Base-by-base conservation (phyloP, 2,888 invertebrate genomes). In the Ormyrus pomaceus region DNA sequence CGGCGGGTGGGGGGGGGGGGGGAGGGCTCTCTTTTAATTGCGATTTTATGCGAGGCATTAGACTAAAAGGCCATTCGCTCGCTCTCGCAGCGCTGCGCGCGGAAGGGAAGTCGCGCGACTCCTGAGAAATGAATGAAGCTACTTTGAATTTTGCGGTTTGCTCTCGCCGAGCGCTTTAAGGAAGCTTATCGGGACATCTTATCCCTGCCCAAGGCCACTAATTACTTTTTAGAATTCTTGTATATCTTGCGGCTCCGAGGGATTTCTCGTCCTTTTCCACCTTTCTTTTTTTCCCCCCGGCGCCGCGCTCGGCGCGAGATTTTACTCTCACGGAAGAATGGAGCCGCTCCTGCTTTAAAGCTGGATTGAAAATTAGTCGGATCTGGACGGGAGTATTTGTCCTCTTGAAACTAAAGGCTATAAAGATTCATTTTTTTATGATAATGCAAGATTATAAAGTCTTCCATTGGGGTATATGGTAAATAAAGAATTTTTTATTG, bases 1-100 rank as follows among this genome's bases (percentile, higher is more conserved):
- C 34, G 34, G 34, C 34, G 34, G 34, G 2, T 3, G 34, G 34
- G 3, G 45, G 71, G 50, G 48, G n/a, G n/a, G n/a, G n/a, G n/a
- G n/a, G n/a, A n/a, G n/a, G n/a, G n/a, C 73, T 71, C 65, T 46
- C 76, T 84, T 85, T 85, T 86, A 87, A 87, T 87, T 85, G 85
- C 82, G 82, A 86, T 87, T 87, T 87, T 87, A 87, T 86, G 82
- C 85, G 82, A 84, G 58, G 85, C 85, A 87, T 87, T 87, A 87
- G 87, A 86, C 86, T 87, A 87, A 87, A 87, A 87, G 86, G 86
- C 83, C 83, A 86, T 86, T 83, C 84, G 83, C 78, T 79, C 78
- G 19, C 34, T 34, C 34, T 34, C 34, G 34, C 3, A 0, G 34
- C 34, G 34, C 19, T 53, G 68, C 55, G 19, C 61, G 65, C 73